Base-by-base conservation (phyloP, 2,113 vertebrate species). In the Lagopus leucura region DNA sequence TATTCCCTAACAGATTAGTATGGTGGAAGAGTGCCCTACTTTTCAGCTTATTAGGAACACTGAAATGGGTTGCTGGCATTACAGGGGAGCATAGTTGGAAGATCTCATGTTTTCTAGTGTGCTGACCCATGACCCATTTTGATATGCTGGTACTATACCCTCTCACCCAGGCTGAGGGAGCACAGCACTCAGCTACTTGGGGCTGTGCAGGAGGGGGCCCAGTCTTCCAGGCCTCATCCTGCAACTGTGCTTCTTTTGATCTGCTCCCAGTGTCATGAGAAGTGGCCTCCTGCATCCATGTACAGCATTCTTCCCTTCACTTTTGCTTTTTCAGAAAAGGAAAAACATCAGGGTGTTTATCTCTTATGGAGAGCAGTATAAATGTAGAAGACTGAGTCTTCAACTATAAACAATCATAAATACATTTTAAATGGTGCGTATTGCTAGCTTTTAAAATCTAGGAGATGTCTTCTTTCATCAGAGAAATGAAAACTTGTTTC, bases 211-310 rank as follows among this genome's bases (percentile, higher is more conserved):
- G 34, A 72, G 3, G 1, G 20, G 15, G 2, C n/a, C 48, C 9
- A 52, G 0, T 24, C 24, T 69, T 15, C 38, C 3, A 0, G 11
- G 32, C 36, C 13, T n/a, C 5, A 42, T 6, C 2, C 34, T 50
- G 20, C 10, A 54, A 10, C 14, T 14, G 2, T 58, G 27, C 10
- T 5, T 10, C 80, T 27, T 74, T 61, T 57, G 45, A 10, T 40
- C 11, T 69, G 19, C 28, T 32, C 0, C 1, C 20, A 10, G 2
- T 27, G 20, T 8, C 5, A 13, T 0, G 13, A 61, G 14, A 84
- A 54, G 18, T 13, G 5, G 18, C 11, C 79, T 52, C 40, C 76
- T 63, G 8, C 28, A 71, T 73, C 19, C 36, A 34, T 74, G 45
- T 8, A 18, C 13, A n/a, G 18, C 20, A 40, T 24, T 25, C 47